phyloP scores from a whole-genome alignment of 2,797 vertebrate species.

The Clarias pachynema region DNA sequence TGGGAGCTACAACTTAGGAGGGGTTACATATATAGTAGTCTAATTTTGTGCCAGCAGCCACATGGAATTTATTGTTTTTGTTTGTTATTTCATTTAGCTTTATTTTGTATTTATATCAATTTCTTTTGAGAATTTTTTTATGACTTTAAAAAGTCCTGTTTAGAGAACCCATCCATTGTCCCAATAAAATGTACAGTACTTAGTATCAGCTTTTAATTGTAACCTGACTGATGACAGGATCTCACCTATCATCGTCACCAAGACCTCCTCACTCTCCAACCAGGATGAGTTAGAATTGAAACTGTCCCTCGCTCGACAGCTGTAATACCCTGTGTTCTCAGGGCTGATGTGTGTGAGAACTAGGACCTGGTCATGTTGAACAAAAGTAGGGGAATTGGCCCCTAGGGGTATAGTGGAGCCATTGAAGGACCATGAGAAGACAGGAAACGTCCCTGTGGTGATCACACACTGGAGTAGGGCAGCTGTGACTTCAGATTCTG shows the following conservation, averaged over 20 bases:
- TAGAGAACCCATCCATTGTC: neutral
- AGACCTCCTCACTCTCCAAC: constrained; percentile 66
- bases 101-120: neutral
- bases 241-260: constrained; percentile 68
- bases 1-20: no score
- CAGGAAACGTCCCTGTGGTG: constrained; percentile 73
- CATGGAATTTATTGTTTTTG: no score
- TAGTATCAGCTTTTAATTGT: neutral
- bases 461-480: constrained; percentile 66
- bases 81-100: no score
- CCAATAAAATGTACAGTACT: neutral
- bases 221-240: neutral
- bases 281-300: constrained; percentile 69
- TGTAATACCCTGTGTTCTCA: constrained; percentile 69
- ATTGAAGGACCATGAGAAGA: constrained; percentile 71
- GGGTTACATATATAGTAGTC: no score
- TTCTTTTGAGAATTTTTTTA: neutral
- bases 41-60: no score
- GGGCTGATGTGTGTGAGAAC: constrained; percentile 58
- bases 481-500: constrained; percentile 50
- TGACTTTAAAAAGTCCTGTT: neutral
- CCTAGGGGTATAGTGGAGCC: constrained; percentile 59
- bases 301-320: constrained; percentile 72
- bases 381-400: constrained; percentile 30
- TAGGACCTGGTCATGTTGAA: constrained; percentile 55